These are phyloP conservation scores for Teleiodes luculella DNA, from an alignment of 2,888 invertebrate species.

Conservation along the genomic window DNA sequence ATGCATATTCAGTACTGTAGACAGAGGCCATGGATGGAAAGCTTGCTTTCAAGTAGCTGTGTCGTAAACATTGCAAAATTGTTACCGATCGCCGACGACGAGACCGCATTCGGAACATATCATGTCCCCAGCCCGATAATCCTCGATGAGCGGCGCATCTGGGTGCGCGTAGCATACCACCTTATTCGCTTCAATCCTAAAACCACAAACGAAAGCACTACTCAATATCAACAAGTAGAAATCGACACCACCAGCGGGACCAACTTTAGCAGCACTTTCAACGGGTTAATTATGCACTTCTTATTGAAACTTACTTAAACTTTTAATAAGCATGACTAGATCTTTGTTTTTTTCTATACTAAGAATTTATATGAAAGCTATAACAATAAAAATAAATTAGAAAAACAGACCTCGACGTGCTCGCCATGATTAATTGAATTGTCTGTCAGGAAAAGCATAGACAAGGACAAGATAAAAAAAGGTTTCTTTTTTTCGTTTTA, in stretches of 20 bases:
- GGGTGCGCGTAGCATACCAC: conserved; percentile 97
- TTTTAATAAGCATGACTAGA: conserved; percentile 39
- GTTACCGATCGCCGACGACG: conserved; percentile 97
- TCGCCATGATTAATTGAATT: conserved; percentile 85
- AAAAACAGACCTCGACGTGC: conserved; percentile 81
- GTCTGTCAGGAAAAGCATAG: conserved; percentile 57
- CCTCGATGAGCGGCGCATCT: conserved; percentile 96
- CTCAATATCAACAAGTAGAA: conserved; percentile 51
- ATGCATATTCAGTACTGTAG: conserved; percentile 38
- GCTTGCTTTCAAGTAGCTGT: conserved; percentile 32
- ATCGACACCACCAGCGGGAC: conserved; percentile 40
- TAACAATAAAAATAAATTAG: conserved; percentile 55
- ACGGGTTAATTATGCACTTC: conserved; percentile 20
- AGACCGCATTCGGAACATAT: conserved; percentile 99
- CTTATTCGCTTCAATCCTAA: conserved; percentile 84
- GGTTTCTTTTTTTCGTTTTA: conserved; percentile 21
- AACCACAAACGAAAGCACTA: conserved; percentile 64
- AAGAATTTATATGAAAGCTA: conserved; percentile 40
- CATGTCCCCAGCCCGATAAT: conserved; percentile 99
- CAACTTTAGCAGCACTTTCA: conserved; percentile 31
- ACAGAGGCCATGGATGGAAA: conserved; percentile 37
- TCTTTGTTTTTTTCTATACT: conserved; percentile 37
- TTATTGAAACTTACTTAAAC: conserved; percentile 38
- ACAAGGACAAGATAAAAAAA: conserved; percentile 27
- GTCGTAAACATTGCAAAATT: conserved; percentile 49